phyloP scores from a whole-genome alignment of 2,888 invertebrate genomes.

The Morinoia aosen region DNA sequence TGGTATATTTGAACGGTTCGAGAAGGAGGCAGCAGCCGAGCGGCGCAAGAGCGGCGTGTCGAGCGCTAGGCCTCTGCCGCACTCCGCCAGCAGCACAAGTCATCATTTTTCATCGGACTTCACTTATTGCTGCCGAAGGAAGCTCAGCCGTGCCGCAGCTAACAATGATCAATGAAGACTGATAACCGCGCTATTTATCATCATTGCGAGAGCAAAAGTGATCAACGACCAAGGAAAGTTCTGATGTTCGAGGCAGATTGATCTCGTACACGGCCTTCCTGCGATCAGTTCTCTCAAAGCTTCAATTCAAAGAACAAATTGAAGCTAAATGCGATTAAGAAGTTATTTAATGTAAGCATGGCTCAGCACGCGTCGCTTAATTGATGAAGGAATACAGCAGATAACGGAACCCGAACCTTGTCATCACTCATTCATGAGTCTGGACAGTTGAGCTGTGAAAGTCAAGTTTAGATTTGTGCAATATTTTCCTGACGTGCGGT shows the following conservation, averaged over 20 bases:
- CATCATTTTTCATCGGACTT: constrained; percentile 50
- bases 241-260: constrained; percentile 50
- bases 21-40: not conserved
- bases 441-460: not conserved
- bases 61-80: not conserved
- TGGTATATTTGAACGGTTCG: not conserved
- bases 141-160: constrained; percentile 46
- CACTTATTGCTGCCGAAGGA: constrained; percentile 48
- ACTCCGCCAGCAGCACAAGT: not conserved
- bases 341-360: not conserved
- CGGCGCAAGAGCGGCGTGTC: not conserved
- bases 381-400: not conserved
- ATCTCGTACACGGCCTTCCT: constrained; percentile 12
- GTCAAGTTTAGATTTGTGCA: not conserved
- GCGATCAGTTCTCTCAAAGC: not conserved
- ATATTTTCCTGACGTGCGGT: not conserved
- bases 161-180: constrained; percentile 55
- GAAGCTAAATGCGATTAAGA: not conserved
- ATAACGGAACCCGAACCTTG: not conserved
- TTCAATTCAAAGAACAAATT: not conserved
- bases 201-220: constrained; percentile 49
- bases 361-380: not conserved
- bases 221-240: constrained; percentile 46
- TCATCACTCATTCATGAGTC: not conserved
- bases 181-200: constrained; percentile 53